A percentile compares a stretch with the other conserved stretches of the same genome.
Conservation (phyloP, 2,888 invertebrate genomes). For the Coleophora flavipennella region DNA sequence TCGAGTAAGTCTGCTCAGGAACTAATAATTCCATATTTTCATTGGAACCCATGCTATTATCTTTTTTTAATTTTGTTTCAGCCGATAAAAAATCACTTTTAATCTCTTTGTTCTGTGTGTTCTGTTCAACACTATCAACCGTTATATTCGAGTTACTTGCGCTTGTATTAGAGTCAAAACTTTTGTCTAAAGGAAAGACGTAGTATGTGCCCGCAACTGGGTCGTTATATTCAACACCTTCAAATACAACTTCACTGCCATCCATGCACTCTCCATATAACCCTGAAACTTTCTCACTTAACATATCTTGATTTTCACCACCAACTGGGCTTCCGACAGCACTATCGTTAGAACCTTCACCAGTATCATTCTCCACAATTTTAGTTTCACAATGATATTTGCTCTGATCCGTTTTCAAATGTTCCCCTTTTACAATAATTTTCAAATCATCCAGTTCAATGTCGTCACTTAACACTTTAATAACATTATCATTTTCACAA, state of each 20-base stretch:
- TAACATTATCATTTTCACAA: too few species aligned
- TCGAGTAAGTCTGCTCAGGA: conserved; percentile 42
- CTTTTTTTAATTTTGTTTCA: conserved; percentile 13
- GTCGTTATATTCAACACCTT: conserved; percentile 38
- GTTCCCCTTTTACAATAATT: too few species aligned
- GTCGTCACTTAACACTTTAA: too few species aligned
- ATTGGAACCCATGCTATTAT: conserved; percentile 10
- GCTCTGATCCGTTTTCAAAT: too few species aligned
- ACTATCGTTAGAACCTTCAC: too few species aligned
- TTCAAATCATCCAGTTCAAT: too few species aligned
- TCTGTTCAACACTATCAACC: conserved; percentile 7
- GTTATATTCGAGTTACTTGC: conserved; percentile 5
- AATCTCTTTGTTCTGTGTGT: not conserved
- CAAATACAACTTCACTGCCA: conserved; percentile 27
- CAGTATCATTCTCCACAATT: too few species aligned
- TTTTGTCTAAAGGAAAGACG: conserved; percentile 29
- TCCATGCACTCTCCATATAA: conserved; percentile 17
- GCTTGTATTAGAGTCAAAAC: conserved; percentile 5
- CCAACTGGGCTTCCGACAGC: too few species aligned
- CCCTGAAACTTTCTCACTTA: conserved; percentile 1
- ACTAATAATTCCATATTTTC: conserved; percentile 26
- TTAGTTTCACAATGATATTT: too few species aligned
- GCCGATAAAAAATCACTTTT: not conserved
- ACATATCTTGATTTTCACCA: not conserved
- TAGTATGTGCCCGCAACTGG: conserved; percentile 36